Base-by-base conservation (phyloP, 2,888 invertebrate species). In the Pseudococcus jackbeardsleyi region DNA sequence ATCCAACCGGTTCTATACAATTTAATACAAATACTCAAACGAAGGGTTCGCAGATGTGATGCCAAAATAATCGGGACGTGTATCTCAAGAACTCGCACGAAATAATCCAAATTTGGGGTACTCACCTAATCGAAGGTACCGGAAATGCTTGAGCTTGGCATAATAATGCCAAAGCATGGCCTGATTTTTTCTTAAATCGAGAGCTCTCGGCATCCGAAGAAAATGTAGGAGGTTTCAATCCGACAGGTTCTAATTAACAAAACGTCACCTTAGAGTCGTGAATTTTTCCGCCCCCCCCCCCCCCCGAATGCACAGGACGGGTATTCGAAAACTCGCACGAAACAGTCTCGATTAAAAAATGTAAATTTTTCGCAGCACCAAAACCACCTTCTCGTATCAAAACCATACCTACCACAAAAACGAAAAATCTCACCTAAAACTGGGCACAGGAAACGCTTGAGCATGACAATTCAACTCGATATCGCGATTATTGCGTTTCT, bases 141-240 rank as follows among this genome's bases (percentile, higher is more conserved):
- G 95, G 95, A 91, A 93, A 94, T 91, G 94, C 94, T 92, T 95
- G 95, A 89, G 94, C 94, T 91, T 94, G 94, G 92, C 95, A 95
- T 89, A 94, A 93, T 90, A 95, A 92, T 85, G 94, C 94, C 91
- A 96, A 93, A 91, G 90, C 90, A 85, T 91, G 90, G 0, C 90
- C 90, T 50, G 85, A 91, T 79, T 84, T 88, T 90, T 93, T 93
- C 91, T 93, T 92, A 92, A 93, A 94, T 91, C 93, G 93, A 86
- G 93, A 93, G 91, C 93, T 92, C 91, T 94, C 93, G 89, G 93
- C 93, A 90, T 93, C 93, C 90, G 93, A 93, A 89, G 93, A 93
- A 92, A 94, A 93, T 89, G 93, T 93, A 88, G 94, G 94, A 90
- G 93, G 93, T 91, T 94, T 94, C 90, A 91, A 91, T 89, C 92